Base-by-base conservation (phyloP, 2,797 vertebrate species). In the Malacoraja senta region DNA sequence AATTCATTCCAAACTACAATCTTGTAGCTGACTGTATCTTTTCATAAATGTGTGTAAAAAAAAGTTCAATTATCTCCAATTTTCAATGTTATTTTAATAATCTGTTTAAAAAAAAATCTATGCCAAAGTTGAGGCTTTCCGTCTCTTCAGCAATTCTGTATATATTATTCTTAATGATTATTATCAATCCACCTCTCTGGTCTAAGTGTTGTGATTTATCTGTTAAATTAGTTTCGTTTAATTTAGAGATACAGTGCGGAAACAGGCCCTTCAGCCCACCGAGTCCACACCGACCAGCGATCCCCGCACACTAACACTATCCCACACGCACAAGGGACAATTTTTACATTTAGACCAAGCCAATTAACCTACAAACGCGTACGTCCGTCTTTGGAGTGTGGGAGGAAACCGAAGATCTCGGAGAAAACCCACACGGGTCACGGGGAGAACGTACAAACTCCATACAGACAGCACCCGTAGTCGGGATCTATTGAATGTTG, bases 131-230 rank as follows among this genome's bases (percentile, higher is more conserved):
- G 84, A 88, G 63, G n/a, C 61, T 21, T 88, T 24, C 58, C 8
- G 61, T 63, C 84, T 35, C 63, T 35, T 74, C 65, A 65, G 63
- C 84, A 88, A 88, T 88, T 68, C 84, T 88, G 84, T 88, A 88
- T 63, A 88, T 88, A 88, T 88, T 88, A 68, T 88, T 88, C 84
- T 65, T 88, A 88, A 88, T 88, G 35, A 88, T 88, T 88, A 88
- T 88, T 88, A 88, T 88, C 68, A 88, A 88, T 65, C 63, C 84
- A 68, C 29, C n/a, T 88, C 83, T 65, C 13, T 88, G 84, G 84
- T 88, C 63, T 10, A 35, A 35, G 32, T 88, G 84, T 88, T 44
- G 63, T 35, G n/a, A 88, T 35, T 63, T 68, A 35, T 63, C n/a
- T 8, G 61, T 88, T 58, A 26, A 53, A 61, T 58, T 24, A 53